Base-by-base conservation (phyloP, 2,113 vertebrate species). In the Nothobranchius kuhntae region DNA sequence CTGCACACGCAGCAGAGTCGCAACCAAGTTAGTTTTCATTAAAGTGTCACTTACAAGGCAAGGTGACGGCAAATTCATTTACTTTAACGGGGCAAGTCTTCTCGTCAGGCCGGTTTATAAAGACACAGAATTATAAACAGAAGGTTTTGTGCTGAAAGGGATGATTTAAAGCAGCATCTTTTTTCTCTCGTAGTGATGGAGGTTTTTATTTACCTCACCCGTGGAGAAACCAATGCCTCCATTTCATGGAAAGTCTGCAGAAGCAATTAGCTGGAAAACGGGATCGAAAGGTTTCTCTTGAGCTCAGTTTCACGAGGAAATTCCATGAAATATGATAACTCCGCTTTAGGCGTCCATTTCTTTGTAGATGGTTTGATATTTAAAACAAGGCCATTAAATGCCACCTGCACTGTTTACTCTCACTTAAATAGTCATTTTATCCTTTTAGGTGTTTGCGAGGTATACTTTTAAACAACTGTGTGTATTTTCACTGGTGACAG, bases 31-130 rank as follows among this genome's bases (percentile, higher is more conserved):
- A 17, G 62, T 65, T 71, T 77, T 71, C 70, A 71, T 71, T 61
- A 54, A 14, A 56, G 69, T 78, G 68, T 77, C 78, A 79, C 81
- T 63, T 38, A 2, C 73, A 46, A 55, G 64, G 62, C 57, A 47
- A 54, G 70, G 47, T 61, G 75, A 72, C 9, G 21, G 67, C 73
- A 75, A 72, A 77, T 75, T 74, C 1, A 79, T 83, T 81, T 63
- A 63, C 53, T 82, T 61, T 72, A 53, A 68, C 71, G 63, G 42
- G 40, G 35, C 9, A 5, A 66, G 40, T 59, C 50, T 54, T 17
- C 35, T 42, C 45, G 5, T 75, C 52, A 53, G 73, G 45, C 10
- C 30, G 55, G 42, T 80, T 77, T 61, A 21, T 69, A 69, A 75
- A 80, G 54, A 44, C 54, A 21, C 21, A 13, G 26, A 38, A 56